These are phyloP conservation scores for Drosophila kikkawai DNA, from an alignment of 1,140 invertebrate species.

Conservation along the genomic window DNA sequence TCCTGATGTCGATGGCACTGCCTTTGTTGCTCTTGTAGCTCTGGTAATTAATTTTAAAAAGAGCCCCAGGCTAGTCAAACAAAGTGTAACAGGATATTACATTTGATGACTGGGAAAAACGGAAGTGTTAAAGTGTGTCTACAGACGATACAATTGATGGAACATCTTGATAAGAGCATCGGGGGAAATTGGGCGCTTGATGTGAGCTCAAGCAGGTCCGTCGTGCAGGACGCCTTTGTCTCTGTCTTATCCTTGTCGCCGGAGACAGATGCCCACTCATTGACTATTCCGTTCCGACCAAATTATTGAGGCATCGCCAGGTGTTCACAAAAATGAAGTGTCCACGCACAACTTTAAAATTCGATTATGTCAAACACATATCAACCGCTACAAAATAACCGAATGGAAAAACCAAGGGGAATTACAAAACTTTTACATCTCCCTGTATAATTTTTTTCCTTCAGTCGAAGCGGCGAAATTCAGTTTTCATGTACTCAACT, in stretches of 20 bases:
- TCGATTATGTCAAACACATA: conserved; percentile 69
- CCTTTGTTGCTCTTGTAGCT: conserved; percentile 57
- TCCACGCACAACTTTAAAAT: conserved; percentile 57
- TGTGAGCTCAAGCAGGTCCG: neutral
- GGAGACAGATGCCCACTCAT: neutral
- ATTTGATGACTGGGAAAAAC: conserved; percentile 76
- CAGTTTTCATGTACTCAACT: conserved; percentile 82
- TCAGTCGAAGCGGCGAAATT: conserved; percentile 63
- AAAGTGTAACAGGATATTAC: conserved; percentile 83
- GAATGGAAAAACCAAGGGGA: conserved; percentile 42
- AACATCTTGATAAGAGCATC: conserved; percentile 44
- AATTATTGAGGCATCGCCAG: conserved; percentile 34
- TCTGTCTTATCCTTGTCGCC: conserved; percentile 6
- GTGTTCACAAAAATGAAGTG: conserved; percentile 62
- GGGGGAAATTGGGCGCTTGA: conserved; percentile 20
- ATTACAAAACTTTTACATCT: conserved; percentile 67
- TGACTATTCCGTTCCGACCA: neutral
- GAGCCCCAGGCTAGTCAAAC: conserved; percentile 77
- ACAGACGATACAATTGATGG: conserved; percentile 65
- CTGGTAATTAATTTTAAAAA: conserved; percentile 84
- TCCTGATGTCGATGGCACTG: conserved; percentile 22
- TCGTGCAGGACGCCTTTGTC: neutral
- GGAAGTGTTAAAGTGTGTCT: conserved; percentile 80
- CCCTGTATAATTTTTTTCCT: conserved; percentile 36
- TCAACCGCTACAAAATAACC: conserved; percentile 42